These are phyloP conservation scores for Stylophora pistillata DNA, from an alignment of 64 coral and sea anemone genomes.

Conservation along the genomic window DNA sequence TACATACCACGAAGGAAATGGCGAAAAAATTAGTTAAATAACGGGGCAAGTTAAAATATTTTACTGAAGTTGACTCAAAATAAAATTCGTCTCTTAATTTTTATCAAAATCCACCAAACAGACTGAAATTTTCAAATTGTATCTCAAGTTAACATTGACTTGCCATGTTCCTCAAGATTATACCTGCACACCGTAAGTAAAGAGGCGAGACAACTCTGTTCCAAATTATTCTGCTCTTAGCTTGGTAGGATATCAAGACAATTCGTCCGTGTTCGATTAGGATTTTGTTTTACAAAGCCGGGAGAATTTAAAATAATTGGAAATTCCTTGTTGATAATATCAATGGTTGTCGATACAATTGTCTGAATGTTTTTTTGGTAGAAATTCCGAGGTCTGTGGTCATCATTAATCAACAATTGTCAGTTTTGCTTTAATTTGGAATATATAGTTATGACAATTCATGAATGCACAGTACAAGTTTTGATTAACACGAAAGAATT, in stretches of 20 bases:
- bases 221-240: background rate
- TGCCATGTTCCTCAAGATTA: background rate
- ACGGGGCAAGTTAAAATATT: background rate
- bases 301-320: too few relatives aligned
- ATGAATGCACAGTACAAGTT: too few relatives aligned
- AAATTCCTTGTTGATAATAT: too few relatives aligned
- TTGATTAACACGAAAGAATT: too few relatives aligned
- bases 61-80: background rate
- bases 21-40: background rate
- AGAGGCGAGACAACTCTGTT: background rate
- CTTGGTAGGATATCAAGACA: background rate
- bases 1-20: background rate
- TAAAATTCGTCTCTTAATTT: background rate
- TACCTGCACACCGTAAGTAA: background rate
- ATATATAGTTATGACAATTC: too few relatives aligned
- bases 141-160: background rate
- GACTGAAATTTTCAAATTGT: background rate
- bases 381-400: too few relatives aligned
- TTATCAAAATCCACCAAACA: background rate
- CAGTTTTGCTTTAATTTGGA: too few relatives aligned
- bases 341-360: too few relatives aligned
- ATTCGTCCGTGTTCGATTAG: background rate
- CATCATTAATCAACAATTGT: too few relatives aligned
- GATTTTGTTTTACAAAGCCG: too few relatives aligned
- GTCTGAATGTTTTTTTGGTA: too few relatives aligned